A percentile compares a stretch with the other conserved stretches of the same genome.
These are phyloP conservation scores for Heterodera schachtii DNA, from an alignment of 1,140 invertebrate species.

Conservation along the genomic window DNA sequence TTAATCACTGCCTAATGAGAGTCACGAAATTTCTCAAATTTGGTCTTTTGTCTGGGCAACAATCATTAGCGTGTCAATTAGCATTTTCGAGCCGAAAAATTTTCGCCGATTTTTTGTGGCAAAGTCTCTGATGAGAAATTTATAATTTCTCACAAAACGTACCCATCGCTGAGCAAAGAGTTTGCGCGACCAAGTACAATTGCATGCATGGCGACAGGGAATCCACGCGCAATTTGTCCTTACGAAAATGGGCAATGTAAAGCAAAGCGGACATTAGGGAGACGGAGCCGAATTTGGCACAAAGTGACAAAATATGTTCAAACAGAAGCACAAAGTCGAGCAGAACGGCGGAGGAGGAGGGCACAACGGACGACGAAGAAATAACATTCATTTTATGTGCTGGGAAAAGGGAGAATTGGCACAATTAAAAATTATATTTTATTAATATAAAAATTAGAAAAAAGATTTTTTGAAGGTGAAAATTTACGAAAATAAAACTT, in stretches of 20 bases:
- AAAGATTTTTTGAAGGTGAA: too few relatives aligned
- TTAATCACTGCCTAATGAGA: neutral
- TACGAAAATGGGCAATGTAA: neutral
- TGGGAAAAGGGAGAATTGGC: too few relatives aligned
- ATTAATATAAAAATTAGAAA: too few relatives aligned
- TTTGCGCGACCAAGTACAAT: neutral
- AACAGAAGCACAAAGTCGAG: neutral
- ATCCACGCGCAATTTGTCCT: neutral
- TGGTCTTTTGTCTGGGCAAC: too few relatives aligned
- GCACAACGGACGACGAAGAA: neutral
- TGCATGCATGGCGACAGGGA: neutral
- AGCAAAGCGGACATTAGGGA: neutral
- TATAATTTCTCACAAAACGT: too few relatives aligned
- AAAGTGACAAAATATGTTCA: neutral
- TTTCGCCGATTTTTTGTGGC: neutral
- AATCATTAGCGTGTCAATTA: too few relatives aligned
- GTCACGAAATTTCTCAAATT: too few relatives aligned
- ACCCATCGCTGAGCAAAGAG: neutral
- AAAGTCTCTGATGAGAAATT: too few relatives aligned
- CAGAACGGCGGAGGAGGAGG: neutral
- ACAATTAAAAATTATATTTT: too few relatives aligned
- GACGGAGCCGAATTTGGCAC: neutral
- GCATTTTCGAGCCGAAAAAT: too few relatives aligned
- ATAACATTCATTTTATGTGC: neutral
- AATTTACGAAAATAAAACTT: too few relatives aligned